Evolutionary conservation across 2,888 invertebrate genomes (phyloP).

Genomic region (Dorcus hopei): DNA sequence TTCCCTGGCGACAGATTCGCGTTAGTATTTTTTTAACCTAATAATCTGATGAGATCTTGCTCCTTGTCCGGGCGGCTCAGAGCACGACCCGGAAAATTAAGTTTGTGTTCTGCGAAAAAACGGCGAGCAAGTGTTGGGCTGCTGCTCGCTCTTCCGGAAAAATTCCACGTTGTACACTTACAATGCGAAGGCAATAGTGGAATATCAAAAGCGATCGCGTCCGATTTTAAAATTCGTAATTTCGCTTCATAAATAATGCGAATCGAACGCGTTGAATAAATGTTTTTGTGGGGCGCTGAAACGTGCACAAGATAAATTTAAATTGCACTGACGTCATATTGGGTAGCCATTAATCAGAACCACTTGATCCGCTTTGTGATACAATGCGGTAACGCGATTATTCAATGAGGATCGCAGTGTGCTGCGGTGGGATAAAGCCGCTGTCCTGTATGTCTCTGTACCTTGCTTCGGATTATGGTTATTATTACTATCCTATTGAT

Average conservation of each 20-base stretch:
- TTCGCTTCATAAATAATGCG: too few species aligned
- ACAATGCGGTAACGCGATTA: conserved; percentile 39
- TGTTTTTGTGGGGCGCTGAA: conserved; percentile 22
- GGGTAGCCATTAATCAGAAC: conserved; percentile 37
- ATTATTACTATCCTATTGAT: conserved; percentile 21
- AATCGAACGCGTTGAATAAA: conserved; percentile 15
- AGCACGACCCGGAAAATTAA: conserved; percentile 52
- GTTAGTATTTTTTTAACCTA: conserved; percentile 45
- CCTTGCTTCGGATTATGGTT: conserved; percentile 26
- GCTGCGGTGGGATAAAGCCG: conserved; percentile 30
- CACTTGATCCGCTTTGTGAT: conserved; percentile 35
- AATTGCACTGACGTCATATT: conserved; percentile 37
- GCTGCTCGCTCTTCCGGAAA: conserved; percentile 20
- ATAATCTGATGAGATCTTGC: conserved; percentile 49
- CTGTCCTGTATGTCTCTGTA: conserved; percentile 28
- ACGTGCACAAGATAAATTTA: conserved; percentile 33
- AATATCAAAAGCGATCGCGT: too few species aligned
- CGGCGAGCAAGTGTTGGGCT: conserved; percentile 40
- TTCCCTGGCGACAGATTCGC: conserved; percentile 41
- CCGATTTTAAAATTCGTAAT: too few species aligned
- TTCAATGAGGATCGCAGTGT: conserved; percentile 36
- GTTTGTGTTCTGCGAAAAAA: conserved; percentile 42
- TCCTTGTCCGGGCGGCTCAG: conserved; percentile 49
- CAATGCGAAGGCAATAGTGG: too few species aligned
- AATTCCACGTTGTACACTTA: neutral